Percentiles rank a stretch among this genome's conserved stretches.
These are phyloP conservation scores for Leptatherina wallacei DNA, from an alignment of 2,797 vertebrate species.

Conservation along the genomic window DNA sequence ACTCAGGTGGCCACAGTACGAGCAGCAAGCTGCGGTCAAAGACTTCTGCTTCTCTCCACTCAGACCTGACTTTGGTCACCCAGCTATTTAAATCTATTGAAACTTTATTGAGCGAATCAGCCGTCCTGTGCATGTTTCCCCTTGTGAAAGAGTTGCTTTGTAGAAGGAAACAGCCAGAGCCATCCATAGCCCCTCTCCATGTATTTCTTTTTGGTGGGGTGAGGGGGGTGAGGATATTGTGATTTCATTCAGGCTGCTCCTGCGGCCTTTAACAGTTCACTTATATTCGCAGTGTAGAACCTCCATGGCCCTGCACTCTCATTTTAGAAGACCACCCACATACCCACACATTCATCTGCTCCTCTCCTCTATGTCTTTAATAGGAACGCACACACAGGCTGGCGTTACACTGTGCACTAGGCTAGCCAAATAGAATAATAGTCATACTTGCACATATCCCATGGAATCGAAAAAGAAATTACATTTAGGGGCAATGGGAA, in stretches of 20 bases:
- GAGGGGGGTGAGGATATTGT: conserved; percentile 81
- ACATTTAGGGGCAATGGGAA: conserved; percentile 32
- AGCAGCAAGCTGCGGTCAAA: conserved; percentile 25
- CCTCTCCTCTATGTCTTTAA: conserved; percentile 60
- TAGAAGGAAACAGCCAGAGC: conserved; percentile 57
- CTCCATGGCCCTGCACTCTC: conserved; percentile 74
- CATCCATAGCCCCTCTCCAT: conserved; percentile 64
- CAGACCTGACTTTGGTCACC: conserved; percentile 47
- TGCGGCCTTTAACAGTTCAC: conserved; percentile 95
- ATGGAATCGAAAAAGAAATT: conserved; percentile 55
- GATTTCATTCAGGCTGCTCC: conserved; percentile 95
- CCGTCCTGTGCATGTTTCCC: conserved; percentile 66
- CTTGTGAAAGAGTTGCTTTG: conserved; percentile 83
- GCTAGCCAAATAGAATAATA: conserved; percentile 88
- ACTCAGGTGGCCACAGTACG: conserved; percentile 26
- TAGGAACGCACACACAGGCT: conserved; percentile 49
- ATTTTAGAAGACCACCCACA: conserved; percentile 91
- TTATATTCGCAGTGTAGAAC: conserved; percentile 90
- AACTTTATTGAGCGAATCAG: conserved; percentile 79
- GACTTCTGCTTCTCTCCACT: conserved; percentile 48
- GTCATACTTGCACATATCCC: conserved; percentile 71
- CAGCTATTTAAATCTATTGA: conserved; percentile 85
- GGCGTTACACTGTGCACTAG: conserved; percentile 60
- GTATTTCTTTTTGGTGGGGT: conserved; percentile 69
- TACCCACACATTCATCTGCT: conserved; percentile 77